Evolutionary conservation across 2,113 vertebrate species (phyloP).

Genomic region (Antechinus stuartii): DNA sequence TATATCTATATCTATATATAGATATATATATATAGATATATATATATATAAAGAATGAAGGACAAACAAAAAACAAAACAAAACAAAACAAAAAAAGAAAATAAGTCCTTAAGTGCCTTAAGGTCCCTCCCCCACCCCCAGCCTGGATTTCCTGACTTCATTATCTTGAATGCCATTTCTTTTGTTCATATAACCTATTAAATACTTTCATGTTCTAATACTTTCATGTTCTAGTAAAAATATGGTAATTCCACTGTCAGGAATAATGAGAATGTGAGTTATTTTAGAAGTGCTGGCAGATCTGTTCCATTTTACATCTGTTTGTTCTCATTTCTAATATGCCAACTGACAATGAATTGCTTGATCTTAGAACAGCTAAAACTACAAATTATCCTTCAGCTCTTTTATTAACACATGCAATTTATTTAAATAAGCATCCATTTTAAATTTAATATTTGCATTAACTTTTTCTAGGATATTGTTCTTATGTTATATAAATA

Average conservation of each 20-base stretch:
- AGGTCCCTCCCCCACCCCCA: too few species aligned
- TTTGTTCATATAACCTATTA: not conserved
- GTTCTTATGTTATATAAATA: not conserved
- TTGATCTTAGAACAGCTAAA: not conserved
- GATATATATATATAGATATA: too few species aligned
- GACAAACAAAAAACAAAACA: too few species aligned
- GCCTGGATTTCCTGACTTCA: too few species aligned
- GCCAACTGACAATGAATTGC: not conserved
- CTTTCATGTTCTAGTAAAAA: not conserved
- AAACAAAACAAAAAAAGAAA: not conserved
- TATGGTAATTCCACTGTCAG: not conserved
- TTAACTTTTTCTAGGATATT: not conserved
- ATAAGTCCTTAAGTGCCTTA: not conserved
- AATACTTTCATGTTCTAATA: not conserved
- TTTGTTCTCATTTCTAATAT: not conserved
- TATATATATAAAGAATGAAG: too few species aligned
- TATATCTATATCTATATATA: too few species aligned
- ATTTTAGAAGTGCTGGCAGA: not conserved
- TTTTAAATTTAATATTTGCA: slow-evolving; percentile 27
- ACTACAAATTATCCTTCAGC: not conserved
- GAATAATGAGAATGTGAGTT: not conserved
- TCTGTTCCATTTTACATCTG: not conserved
- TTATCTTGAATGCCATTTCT: not conserved
- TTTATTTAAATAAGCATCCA: not conserved
- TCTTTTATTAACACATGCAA: not conserved